Evolutionary conservation across 2,888 invertebrate genomes (phyloP), one percentile per base, ranked within the genome.

Genomic region (Acleris emargana): DNA sequence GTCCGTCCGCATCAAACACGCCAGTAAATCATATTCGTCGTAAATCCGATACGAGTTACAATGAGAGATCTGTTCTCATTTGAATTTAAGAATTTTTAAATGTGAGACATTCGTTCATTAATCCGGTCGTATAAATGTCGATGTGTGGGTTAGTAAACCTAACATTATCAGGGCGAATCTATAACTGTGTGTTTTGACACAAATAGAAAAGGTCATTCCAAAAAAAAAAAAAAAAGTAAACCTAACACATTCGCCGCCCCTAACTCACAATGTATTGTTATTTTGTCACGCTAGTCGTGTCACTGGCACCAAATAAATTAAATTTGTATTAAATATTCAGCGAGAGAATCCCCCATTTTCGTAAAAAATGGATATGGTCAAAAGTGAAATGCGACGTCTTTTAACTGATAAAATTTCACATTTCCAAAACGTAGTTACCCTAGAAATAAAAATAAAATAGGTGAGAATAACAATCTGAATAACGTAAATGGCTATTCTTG

Each of bases 1-100:
- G 89, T 89, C 89, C 87, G 85, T 88, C 88, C 87, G 87, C 89
- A 89, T 91, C 90, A 87, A 87, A 88, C 82, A 84, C 81, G 88
- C 75, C 77, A 86, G 81, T 92, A 91, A 91, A 92, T 92, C 91
- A 92, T 91, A 89, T 87, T 84, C 82, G 86, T 87, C 89, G 85
- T 91, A 91, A 91, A 90, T 91, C 88, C 89, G 86, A 87, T 87
- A 80, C 86, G 84, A 85, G 81, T 83, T 86, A 90, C 91, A 91
- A 91, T 86, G 89, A 87, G 81, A 79, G 82, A 87, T 87, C 84
- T 88, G 87, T 89, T 87, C 88, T 80, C 86, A 86, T 89, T 87
- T 88, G 83, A 86, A 88, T 88, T 81, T 76, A 73, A 72, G 75
- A 75, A 75, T 75, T 69, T 70, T 72, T 60, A 72, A 73, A n/a